Percentiles rank a stretch among this genome's conserved stretches.
phyloP scores from a whole-genome alignment of 1,140 invertebrate genomes.

The Aleiodes sp. region DNA sequence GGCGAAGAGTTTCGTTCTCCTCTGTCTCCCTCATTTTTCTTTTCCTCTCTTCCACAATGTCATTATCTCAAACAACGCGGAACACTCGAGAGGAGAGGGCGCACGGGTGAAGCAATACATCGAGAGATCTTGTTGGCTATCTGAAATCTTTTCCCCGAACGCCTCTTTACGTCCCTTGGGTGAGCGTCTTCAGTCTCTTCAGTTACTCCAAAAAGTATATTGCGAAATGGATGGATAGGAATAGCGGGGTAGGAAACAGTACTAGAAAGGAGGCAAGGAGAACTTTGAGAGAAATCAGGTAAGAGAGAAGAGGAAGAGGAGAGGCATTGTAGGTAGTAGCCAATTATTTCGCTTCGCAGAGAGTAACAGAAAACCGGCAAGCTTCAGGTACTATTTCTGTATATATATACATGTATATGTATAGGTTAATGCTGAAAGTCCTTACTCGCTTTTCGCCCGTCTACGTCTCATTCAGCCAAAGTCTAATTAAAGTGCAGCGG shows the following conservation, averaged over 20 bases:
- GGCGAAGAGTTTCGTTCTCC: slow-evolving; percentile 8
- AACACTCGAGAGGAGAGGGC: slow-evolving; percentile 42
- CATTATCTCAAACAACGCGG: slow-evolving; percentile 48
- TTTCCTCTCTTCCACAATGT: slow-evolving; percentile 37
- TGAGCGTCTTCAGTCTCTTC: neutral
- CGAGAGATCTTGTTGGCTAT: slow-evolving; percentile 30
- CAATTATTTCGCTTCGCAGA: slow-evolving; percentile 46
- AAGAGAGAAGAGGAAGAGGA: slow-evolving; percentile 17
- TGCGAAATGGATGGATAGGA: slow-evolving; percentile 12
- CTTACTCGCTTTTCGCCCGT: slow-evolving; percentile 35
- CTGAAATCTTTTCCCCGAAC: neutral
- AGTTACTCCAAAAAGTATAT: slow-evolving; percentile 4
- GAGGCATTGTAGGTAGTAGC: slow-evolving; percentile 39
- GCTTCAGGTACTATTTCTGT: slow-evolving; percentile 21
- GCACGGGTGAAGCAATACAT: slow-evolving; percentile 37
- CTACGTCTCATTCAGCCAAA: slow-evolving; percentile 43
- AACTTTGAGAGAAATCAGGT: slow-evolving; percentile 10
- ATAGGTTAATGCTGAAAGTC: slow-evolving; percentile 17
- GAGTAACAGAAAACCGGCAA: slow-evolving; percentile 28
- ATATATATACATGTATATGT: slow-evolving; percentile 23
- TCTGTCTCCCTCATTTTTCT: slow-evolving; percentile 24
- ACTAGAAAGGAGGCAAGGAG: slow-evolving; percentile 12
- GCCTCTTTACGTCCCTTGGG: neutral
- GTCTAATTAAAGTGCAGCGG: slow-evolving; percentile 48
- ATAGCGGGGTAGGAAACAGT: slow-evolving; percentile 16